phyloP scores from a whole-genome alignment of 2,113 vertebrate genomes.

The Lagopus leucura region DNA sequence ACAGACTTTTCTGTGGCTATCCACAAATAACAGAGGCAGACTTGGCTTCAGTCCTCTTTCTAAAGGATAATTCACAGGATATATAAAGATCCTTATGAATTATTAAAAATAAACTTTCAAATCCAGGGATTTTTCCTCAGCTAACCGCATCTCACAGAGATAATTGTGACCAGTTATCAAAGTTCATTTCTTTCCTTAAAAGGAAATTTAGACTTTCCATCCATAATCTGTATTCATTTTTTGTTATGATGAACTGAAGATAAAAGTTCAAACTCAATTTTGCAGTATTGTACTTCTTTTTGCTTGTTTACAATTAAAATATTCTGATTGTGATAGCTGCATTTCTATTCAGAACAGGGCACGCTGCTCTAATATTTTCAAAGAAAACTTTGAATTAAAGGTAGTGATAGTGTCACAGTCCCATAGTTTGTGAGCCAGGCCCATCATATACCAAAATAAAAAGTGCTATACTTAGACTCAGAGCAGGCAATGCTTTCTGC shows the following conservation, averaged over 20 bases:
- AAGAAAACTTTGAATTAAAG: neutral
- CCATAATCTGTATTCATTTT: neutral
- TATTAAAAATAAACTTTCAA: neutral
- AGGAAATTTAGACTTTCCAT: neutral
- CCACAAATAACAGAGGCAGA: neutral
- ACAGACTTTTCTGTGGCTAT: neutral
- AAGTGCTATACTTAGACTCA: neutral
- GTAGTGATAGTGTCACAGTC: neutral
- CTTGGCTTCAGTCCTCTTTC: neutral
- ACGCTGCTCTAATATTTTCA: neutral
- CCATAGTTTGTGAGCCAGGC: neutral
- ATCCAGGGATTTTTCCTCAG: neutral
- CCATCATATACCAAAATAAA: neutral
- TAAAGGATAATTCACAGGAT: neutral
- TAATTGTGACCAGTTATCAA: neutral
- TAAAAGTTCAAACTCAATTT: neutral
- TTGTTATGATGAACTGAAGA: neutral
- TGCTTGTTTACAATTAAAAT: neutral
- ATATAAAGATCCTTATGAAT: neutral
- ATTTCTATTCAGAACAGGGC: neutral
- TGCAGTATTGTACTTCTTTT: neutral
- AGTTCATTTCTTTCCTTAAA: neutral
- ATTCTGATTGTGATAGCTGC: neutral
- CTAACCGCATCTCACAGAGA: neutral
- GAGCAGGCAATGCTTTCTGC: neutral